Percentiles rank a stretch among this genome's conserved stretches.
These are phyloP conservation scores for Solenodon paradoxus DNA, from an alignment of 2,113 vertebrate species.

Conservation along the genomic window DNA sequence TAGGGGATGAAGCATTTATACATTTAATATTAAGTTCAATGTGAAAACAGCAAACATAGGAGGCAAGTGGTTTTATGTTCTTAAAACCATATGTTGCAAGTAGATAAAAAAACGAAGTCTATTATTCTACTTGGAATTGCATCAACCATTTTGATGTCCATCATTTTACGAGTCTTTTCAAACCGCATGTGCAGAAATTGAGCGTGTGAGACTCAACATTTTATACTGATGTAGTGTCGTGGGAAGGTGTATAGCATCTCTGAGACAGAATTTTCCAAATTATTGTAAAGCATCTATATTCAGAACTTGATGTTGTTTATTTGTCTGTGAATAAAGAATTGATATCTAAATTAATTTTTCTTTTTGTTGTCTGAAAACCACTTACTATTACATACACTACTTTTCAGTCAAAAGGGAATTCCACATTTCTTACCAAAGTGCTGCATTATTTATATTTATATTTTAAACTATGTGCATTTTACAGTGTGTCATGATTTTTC, in stretches of 20 bases:
- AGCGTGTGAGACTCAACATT: not conserved
- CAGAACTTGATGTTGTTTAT: not conserved
- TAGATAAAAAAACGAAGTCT: slow-evolving; percentile 27
- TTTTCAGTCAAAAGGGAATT: not conserved
- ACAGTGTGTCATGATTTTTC: not conserved
- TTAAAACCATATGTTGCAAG: not conserved
- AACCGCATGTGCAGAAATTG: not conserved
- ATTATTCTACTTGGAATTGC: slow-evolving; percentile 3
- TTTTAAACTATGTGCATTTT: not conserved
- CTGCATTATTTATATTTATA: not conserved
- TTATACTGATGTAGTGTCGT: not conserved
- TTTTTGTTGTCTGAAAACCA: not conserved
- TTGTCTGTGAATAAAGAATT: not conserved
- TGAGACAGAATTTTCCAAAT: not conserved
- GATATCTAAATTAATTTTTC: not conserved
- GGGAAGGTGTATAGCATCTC: not conserved
- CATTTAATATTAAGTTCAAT: slow-evolving; percentile 21
- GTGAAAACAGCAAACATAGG: not conserved
- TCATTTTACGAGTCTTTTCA: slow-evolving; percentile 13
- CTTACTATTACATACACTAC: not conserved
- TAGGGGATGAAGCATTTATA: slow-evolving; percentile 11
- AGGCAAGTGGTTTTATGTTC: not conserved
- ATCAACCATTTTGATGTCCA: not conserved
- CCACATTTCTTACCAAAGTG: not conserved
- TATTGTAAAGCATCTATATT: not conserved